Base-by-base conservation (phyloP, 64 coral and sea anemone species). In the Exaiptasia diaphana region DNA sequence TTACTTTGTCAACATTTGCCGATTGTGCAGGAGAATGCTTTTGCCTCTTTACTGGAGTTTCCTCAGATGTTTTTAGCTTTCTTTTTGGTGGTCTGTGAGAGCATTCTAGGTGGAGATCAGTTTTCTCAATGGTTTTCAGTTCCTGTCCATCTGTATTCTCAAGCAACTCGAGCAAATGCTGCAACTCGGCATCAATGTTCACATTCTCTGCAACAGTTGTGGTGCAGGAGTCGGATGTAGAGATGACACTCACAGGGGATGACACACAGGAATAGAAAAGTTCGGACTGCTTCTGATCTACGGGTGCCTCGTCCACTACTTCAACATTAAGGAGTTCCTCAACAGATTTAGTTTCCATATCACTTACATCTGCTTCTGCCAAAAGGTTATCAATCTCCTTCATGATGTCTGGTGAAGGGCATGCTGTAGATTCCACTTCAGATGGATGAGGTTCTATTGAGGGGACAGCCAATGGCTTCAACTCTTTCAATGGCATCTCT, bases 1-100 rank as follows among this genome's bases (percentile, higher is more conserved):
- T 78, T 64, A 65, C 48, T 59, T 81, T 99, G 63, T 88, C 93
- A 84, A 23, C 30, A 11, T 8, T 24, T 2, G 30, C 15, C 44
- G 34, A 73, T 18, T 5, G 3, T 38, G 77, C 50, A 37, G 56
- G 25, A 40, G 15, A 22, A n/a, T 5, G 5, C 40, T 74, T 81
- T 18, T 67, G 38, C 64, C 80, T 95, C 34, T 61, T 85, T 5
- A 33, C 0, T 32, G 44, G 72, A 29, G 33, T 29, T 46, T 78
- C 73, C 41, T 60, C 33, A 37, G 61, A 53, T 53, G 38, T 10
- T 5, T 43, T 6, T 17, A n/a, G 10, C 22, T 78, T 87, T 48
- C 74, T 50, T 28, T 68, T 87, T 24, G 8, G 18, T 14, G 13
- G 0, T 4, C 29, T 6, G n/a, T 40, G 23, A 68, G n/a, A 27